Conservation (phyloP, 2,113 vertebrate genomes). For the Odontesthes bonariensis region DNA sequence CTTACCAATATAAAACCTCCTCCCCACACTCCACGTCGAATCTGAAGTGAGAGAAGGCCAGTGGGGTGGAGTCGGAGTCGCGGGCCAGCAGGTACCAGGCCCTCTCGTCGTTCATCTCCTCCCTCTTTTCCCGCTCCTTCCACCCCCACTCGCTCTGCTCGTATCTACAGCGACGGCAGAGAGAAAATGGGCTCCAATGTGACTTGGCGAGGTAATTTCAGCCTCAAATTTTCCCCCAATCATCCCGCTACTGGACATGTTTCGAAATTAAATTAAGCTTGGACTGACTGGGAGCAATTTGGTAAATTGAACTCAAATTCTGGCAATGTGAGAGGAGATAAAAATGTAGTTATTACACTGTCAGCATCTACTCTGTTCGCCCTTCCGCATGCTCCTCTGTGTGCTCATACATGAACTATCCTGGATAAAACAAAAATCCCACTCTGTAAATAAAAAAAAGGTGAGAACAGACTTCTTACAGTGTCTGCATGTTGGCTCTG, state of each 20-base stretch:
- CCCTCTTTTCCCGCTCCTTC: conserved; percentile 93
- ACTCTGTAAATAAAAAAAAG: neutral
- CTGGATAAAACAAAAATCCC: neutral
- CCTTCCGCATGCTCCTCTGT: conserved; percentile 8
- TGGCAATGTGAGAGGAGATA: conserved; percentile 1
- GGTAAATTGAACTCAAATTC: neutral
- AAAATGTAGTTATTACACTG: neutral
- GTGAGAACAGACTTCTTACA: conserved; percentile 83
- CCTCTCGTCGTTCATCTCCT: conserved; percentile 92
- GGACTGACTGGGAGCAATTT: neutral
- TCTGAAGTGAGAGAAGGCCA: conserved; percentile 95
- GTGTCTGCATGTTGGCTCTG: conserved; percentile 93
- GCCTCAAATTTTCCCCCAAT: neutral
- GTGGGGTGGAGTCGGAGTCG: conserved; percentile 81
- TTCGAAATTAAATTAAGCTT: neutral
- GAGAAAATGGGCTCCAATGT: neutral
- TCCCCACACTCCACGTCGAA: conserved; percentile 94
- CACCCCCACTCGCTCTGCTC: conserved; percentile 96
- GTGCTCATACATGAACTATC: neutral
- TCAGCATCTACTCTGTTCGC: neutral
- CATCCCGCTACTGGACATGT: neutral
- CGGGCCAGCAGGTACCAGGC: conserved; percentile 93
- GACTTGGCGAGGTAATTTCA: neutral
- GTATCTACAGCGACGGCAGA: conserved; percentile 78
- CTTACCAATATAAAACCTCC: conserved; percentile 94